Evolutionary conservation across 2,888 invertebrate species (phyloP).

Genomic region (Nephrotoma guestfalica): DNA sequence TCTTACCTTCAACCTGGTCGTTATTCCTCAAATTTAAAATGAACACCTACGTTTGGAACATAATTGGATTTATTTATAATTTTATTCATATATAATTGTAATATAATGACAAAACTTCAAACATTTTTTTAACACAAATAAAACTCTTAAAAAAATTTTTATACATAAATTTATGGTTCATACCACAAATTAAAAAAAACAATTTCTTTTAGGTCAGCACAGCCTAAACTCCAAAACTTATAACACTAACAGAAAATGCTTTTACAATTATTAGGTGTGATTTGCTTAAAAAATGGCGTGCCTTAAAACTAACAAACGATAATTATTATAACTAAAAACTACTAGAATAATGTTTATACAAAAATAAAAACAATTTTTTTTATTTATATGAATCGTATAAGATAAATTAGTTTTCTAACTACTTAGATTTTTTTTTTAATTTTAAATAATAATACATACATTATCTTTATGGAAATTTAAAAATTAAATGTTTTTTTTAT

Average conservation of each 20-base stretch:
- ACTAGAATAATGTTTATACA: neutral
- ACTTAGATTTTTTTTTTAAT: neutral
- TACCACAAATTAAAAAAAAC: neutral
- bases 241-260: neutral
- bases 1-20: too few species aligned
- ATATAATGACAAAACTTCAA: neutral
- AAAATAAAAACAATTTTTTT: neutral
- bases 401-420: neutral
- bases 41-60: neutral
- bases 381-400: neutral
- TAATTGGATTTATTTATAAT: neutral
- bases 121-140: neutral
- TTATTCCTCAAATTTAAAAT: too few species aligned
- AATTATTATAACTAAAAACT: neutral
- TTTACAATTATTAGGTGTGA: neutral
- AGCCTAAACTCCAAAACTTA: neutral
- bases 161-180: neutral
- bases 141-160: neutral
- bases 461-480: neutral
- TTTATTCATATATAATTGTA: neutral
- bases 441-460: neutral
- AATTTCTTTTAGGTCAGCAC: neutral
- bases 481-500: neutral
- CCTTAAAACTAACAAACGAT: neutral
- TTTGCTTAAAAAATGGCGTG: neutral